Percentiles rank a stretch among this genome's conserved stretches.
Evolutionary conservation across 2,113 vertebrate species (phyloP).

Genomic region (Ailurus styani): DNA sequence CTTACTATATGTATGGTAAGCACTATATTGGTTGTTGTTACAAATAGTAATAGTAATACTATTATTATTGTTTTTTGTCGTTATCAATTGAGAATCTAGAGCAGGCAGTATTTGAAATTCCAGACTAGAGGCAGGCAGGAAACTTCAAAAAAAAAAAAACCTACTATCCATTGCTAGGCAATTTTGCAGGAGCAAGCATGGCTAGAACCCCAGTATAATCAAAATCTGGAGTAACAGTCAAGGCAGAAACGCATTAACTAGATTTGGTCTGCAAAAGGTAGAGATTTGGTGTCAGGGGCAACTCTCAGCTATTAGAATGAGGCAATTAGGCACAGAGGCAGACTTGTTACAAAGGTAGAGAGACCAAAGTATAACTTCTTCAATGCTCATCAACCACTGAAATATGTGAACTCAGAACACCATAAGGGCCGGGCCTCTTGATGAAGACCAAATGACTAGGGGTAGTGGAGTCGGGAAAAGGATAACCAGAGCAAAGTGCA

Average conservation of each 20-base stretch:
- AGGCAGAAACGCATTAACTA: background rate
- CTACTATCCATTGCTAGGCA: background rate
- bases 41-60: background rate
- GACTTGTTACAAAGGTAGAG: background rate
- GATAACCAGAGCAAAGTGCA: background rate
- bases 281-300: background rate
- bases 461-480: too few relatives aligned
- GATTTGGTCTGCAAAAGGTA: background rate
- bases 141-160: background rate
- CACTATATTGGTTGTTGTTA: background rate
- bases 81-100: background rate
- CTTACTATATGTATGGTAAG: background rate
- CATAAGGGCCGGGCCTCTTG: background rate
- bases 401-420: background rate
- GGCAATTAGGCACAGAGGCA: background rate
- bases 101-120: background rate
- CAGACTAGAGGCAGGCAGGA: background rate
- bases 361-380: background rate
- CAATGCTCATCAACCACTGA: background rate
- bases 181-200: background rate
- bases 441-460: background rate
- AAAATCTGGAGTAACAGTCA: background rate
- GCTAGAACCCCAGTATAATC: background rate
- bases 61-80: background rate
- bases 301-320: background rate